Percentiles rank a stretch among this genome's conserved stretches.
These are phyloP conservation scores for Manis pentadactyla DNA, from an alignment of 2,797 vertebrate genomes.

Conservation along the genomic window DNA sequence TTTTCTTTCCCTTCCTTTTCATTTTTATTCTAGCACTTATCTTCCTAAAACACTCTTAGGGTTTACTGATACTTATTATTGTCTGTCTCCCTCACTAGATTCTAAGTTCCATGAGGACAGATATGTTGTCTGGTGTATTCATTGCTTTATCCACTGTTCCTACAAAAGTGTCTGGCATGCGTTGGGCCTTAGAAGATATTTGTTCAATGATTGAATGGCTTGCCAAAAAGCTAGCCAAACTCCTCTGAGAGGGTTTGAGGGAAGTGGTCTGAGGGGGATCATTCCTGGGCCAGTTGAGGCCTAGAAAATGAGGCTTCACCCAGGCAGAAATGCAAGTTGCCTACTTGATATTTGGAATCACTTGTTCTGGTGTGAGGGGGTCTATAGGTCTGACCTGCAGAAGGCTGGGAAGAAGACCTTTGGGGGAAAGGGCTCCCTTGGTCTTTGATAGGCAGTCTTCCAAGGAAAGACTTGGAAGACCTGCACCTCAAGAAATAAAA, in stretches of 20 bases:
- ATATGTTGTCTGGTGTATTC: not conserved
- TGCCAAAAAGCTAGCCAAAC: not conserved
- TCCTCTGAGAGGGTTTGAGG: not conserved
- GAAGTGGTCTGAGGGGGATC: not conserved
- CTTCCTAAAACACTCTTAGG: not conserved
- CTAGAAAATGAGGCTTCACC: not conserved
- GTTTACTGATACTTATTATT: not conserved
- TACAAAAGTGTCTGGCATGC: not conserved
- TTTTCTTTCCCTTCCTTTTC: not conserved
- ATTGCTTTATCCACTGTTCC: not conserved
- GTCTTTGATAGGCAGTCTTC: not conserved
- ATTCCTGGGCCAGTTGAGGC: not conserved
- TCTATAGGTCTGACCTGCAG: not conserved
- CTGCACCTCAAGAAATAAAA: slow-evolving; percentile 22
- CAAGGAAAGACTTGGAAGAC: not conserved
- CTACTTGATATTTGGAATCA: not conserved
- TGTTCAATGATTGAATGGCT: not conserved
- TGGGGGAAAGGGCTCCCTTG: not conserved
- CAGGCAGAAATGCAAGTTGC: not conserved
- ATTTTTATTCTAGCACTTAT: not conserved
- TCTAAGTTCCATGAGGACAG: not conserved
- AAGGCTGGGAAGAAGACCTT: not conserved
- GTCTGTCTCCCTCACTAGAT: not conserved
- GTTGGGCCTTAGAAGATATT: not conserved
- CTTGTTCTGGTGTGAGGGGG: not conserved